Base-by-base conservation (phyloP, 2,113 vertebrate genomes). In the Leucoraja erinaceus region DNA sequence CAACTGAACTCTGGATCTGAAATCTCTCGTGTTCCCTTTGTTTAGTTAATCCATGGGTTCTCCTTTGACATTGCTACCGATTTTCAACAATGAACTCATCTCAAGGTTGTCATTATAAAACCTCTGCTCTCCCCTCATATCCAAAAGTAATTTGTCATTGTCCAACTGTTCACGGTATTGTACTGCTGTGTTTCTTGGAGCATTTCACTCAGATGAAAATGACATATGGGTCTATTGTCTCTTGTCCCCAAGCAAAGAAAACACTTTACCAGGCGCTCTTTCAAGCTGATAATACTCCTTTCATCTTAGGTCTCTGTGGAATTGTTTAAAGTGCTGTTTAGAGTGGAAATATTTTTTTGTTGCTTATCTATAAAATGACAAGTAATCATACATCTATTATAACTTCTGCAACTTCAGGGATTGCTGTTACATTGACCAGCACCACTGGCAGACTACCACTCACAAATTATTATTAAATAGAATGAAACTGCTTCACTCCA, bases 221-320 rank as follows among this genome's bases (percentile, higher is more conserved):
- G 83, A 88, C 83, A 88, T 88, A 88, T 88, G 59, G 28, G 83
- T 66, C 59, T 66, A 88, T 66, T 88, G 83, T 18, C 83, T 66
- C 59, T 63, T 88, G 28, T 31, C 59, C 56, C 28, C n/a, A 61
- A 88, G 83, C 83, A 63, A 88, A 63, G 83, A 66, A 88, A 88
- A 88, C 59, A 86, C n/a, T 88, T 88, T 31, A 66, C 79, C 47
- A 83, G 54, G 79, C 25, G 25, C n/a, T 88, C 59, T 63, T 88
- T 66, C 59, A 31, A 63, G 59, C 61, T 63, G 59, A 88, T 88
- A 11, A n/a, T 88, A n/a, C 59, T 31, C 54, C 28, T 88, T 88
- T 88, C 83, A 63, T 88, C 61, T 66, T 5, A 88, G 12, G 28
- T n/a, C 83, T 31, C 31, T n/a, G 28, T 66, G n/a, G 59, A 66